Conservation (phyloP, 1,140 invertebrate genomes). For the Leptestheria dahalacensis region DNA sequence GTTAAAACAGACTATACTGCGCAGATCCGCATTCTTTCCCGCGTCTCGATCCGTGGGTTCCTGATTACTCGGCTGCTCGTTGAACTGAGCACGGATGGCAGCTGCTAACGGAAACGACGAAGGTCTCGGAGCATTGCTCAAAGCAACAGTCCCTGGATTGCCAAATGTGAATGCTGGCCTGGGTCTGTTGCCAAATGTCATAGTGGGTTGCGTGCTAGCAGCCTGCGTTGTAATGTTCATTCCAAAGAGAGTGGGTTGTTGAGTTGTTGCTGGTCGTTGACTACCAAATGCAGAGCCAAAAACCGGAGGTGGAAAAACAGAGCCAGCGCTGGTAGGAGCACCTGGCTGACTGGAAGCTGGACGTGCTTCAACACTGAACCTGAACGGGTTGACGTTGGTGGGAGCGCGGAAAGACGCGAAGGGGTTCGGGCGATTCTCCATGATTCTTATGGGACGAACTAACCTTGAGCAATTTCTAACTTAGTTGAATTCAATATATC, state of each 20-base stretch:
- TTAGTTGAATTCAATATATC: too few species aligned
- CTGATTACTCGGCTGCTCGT: background rate
- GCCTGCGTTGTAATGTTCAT: background rate
- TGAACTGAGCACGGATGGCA: too few species aligned
- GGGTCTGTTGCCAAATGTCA: conserved; percentile 1
- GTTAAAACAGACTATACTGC: background rate
- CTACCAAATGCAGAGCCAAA: background rate
- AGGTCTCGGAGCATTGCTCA: background rate
- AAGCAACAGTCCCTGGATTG: background rate
- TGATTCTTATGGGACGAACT: too few species aligned
- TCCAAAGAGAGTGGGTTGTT: background rate
- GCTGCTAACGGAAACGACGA: background rate
- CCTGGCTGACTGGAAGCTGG: too few species aligned
- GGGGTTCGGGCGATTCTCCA: too few species aligned
- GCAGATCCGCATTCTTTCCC: background rate
- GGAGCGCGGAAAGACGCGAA: too few species aligned
- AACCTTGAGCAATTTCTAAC: too few species aligned
- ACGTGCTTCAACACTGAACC: background rate
- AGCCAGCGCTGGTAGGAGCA: background rate
- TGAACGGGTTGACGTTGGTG: too few species aligned
- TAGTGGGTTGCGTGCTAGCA: background rate
- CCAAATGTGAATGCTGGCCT: background rate
- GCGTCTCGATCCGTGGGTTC: background rate
- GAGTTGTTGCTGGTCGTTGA: background rate
- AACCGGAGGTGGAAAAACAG: background rate